These are phyloP conservation scores for Astur gentilis DNA, from an alignment of 2,113 vertebrate genomes.

Conservation along the genomic window DNA sequence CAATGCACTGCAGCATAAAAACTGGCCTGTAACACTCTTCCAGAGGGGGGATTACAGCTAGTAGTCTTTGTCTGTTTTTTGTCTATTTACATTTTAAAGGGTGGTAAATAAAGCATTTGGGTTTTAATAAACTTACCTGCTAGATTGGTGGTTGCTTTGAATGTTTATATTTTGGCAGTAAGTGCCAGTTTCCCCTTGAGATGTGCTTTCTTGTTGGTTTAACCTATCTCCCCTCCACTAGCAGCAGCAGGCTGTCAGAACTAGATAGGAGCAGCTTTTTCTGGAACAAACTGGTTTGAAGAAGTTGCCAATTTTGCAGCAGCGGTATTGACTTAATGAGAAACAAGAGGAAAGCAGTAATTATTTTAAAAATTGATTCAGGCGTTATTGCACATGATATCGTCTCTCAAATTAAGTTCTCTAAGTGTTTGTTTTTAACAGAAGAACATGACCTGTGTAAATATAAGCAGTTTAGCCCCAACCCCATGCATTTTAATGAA, in stretches of 20 bases:
- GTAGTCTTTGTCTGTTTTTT: not conserved
- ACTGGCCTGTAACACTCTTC: slow-evolving; percentile 52
- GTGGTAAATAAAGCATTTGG: not conserved
- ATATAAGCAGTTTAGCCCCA: not conserved
- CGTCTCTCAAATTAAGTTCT: not conserved
- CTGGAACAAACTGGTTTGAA: slow-evolving; percentile 65
- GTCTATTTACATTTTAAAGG: slow-evolving; percentile 8
- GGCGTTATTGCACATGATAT: not conserved
- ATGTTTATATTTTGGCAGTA: not conserved
- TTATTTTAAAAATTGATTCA: slow-evolving; percentile 38
- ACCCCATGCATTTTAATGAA: not conserved
- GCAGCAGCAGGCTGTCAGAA: slow-evolving; percentile 48
- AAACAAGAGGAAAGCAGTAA: slow-evolving; percentile 39
- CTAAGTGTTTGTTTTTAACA: slow-evolving; percentile 22
- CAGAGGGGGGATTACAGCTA: slow-evolving; percentile 31
- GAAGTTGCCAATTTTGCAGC: slow-evolving; percentile 50
- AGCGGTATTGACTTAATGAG: slow-evolving; percentile 15
- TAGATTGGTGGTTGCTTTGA: not conserved
- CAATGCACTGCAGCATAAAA: slow-evolving; percentile 58
- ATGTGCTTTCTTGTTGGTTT: slow-evolving; percentile 50
- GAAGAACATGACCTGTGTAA: not conserved
- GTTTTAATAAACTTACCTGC: not conserved
- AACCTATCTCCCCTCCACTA: slow-evolving; percentile 38
- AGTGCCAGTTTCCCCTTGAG: not conserved
- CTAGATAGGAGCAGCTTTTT: slow-evolving; percentile 58